Evolutionary conservation across 1,140 invertebrate genomes (phyloP), one percentile per base, ranked within the genome.

Genomic region (Calliphora vicina): DNA sequence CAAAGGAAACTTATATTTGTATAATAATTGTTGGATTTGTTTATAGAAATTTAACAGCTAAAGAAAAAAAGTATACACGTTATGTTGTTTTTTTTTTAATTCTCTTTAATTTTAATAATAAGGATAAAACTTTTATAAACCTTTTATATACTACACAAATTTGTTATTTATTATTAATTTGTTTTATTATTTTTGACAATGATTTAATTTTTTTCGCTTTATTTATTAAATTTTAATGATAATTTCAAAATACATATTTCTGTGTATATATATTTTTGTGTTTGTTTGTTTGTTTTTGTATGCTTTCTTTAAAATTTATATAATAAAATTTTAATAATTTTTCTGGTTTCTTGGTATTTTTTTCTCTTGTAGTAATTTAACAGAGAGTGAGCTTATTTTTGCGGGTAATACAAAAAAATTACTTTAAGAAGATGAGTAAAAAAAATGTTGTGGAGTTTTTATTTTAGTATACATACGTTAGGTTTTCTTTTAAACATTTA

Each of bases 81-180:
- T 25, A 23, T 10, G 4, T 23, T 23, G 6, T 61, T 67, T 67
- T 67, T 67, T 61, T 67, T 67, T 67, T 67, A 67, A 67, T 67
- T 67, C 61, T 67, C 61, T 67, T 67, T 67, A 67, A 67, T 67
- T 23, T 20, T 67, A 67, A 67, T 67, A 23, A 67, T 67, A 67
- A 67, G 61, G 20, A 67, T 67, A 67, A 67, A 67, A 67, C 61
- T 67, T 20, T 67, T 67, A 67, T 67, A 67, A 67, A 67, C 61
- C 61, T 67, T 67, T 67, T 67, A 57, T 57, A 57, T 57, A 67
- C 61, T 67, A 67, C 61, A 67, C 61, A 67, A 67, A 67, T 67
- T 67, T 67, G 9, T 67, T 12, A 20, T 25, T 67, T 67, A 50
- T 67, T 23, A 23, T 67, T 67, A 67, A 35, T 35, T 35, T 35